These are phyloP conservation scores for Nomada fabriciana DNA, from an alignment of 2,888 invertebrate species.

Conservation along the genomic window DNA sequence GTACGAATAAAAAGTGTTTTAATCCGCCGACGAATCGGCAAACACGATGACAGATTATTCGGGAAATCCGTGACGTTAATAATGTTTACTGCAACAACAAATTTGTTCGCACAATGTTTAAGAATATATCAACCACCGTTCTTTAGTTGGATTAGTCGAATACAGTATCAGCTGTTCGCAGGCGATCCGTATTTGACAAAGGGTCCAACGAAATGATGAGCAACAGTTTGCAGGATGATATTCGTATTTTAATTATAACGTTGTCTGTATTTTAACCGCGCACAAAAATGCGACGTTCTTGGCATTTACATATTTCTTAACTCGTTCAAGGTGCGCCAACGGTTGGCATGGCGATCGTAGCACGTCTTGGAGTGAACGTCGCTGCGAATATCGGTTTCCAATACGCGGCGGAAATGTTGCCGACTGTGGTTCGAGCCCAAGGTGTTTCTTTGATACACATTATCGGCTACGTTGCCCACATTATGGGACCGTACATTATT, in stretches of 20 bases:
- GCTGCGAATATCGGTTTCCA: slow-evolving; percentile 96
- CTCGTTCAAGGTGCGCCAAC: slow-evolving; percentile 87
- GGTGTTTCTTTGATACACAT: slow-evolving; percentile 95
- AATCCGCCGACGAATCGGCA: no score
- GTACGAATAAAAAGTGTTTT: no score
- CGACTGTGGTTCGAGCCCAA: slow-evolving; percentile 94
- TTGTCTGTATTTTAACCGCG: neutral
- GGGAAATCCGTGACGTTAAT: no score
- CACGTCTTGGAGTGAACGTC: slow-evolving; percentile 94
- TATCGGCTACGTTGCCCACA: slow-evolving; percentile 94
- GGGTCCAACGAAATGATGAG: no score
- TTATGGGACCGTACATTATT: slow-evolving; percentile 93
- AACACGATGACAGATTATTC: no score
- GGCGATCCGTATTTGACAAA: no score
- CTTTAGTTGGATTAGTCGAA: no score
- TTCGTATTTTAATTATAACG: slow-evolving; percentile 4
- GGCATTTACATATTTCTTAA: slow-evolving; percentile 62
- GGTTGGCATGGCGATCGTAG: slow-evolving; percentile 92
- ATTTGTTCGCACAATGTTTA: no score
- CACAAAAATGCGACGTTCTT: slow-evolving; percentile 8
- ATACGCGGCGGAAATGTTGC: slow-evolving; percentile 94
- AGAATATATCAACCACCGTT: no score
- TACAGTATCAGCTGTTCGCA: no score
- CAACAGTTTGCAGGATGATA: neutral
- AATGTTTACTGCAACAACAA: no score